Conservation (phyloP, 2,888 invertebrate species). For the Alsophila aescularia region DNA sequence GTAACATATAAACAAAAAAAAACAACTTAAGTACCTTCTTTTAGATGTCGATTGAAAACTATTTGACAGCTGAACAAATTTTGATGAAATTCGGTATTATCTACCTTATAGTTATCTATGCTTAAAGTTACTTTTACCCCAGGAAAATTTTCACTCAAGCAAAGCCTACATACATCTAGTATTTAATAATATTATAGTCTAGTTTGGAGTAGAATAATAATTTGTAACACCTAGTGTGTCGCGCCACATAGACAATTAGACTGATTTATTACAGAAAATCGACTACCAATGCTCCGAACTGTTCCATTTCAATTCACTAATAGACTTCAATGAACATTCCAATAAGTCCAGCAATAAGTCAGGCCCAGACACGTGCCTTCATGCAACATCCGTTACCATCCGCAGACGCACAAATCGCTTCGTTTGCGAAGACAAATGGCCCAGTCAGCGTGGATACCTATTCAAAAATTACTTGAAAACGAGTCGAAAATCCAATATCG, state of each 20-base stretch:
- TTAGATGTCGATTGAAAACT: too few species aligned
- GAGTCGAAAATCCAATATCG: conserved; percentile 70
- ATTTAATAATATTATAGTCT: neutral
- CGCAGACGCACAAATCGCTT: conserved; percentile 81
- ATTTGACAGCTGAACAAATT: too few species aligned
- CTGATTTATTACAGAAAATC: conserved; percentile 13
- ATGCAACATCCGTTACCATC: conserved; percentile 78
- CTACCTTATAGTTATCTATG: too few species aligned
- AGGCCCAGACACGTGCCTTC: conserved; percentile 69
- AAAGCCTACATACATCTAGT: too few species aligned
- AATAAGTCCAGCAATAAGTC: conserved; percentile 74
- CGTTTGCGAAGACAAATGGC: conserved; percentile 82
- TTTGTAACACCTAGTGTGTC: conserved; percentile 6
- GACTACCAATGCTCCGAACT: conserved; percentile 17
- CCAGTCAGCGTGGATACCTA: conserved; percentile 65
- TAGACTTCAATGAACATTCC: conserved; percentile 68
- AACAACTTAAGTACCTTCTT: too few species aligned
- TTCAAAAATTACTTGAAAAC: conserved; percentile 75
- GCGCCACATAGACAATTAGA: conserved; percentile 15
- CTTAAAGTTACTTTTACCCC: too few species aligned
- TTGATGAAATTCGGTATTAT: too few species aligned
- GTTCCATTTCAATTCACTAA: conserved; percentile 61
- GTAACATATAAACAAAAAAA: too few species aligned
- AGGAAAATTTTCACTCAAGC: too few species aligned
- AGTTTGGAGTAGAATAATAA: neutral